Percentiles rank a stretch among this genome's conserved stretches.
Conservation (phyloP, 2,888 invertebrate species). For the Yponomeuta evonymella region DNA sequence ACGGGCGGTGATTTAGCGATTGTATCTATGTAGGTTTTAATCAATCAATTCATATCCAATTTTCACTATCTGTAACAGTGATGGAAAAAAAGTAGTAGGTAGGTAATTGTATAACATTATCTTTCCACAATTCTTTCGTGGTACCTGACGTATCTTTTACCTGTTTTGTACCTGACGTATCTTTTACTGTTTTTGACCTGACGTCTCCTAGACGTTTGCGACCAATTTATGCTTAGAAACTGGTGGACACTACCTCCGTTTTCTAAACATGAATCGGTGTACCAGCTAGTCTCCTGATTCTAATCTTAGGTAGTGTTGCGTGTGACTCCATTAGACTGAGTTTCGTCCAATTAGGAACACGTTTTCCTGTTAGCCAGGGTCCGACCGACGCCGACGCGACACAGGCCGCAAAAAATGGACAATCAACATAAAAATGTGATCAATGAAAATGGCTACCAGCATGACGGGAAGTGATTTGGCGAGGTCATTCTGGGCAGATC, state of each 20-base stretch:
- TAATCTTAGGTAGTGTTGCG: no score
- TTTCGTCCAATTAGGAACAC: background rate
- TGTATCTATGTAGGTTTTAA: background rate
- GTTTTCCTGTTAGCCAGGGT: conserved; percentile 9
- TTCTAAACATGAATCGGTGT: no score
- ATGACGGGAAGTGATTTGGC: conserved; percentile 5
- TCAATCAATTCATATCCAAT: background rate
- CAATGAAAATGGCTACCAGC: conserved; percentile 3
- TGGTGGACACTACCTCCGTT: no score
- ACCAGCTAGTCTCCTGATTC: no score
- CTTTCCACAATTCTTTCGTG: no score
- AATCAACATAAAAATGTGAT: background rate
- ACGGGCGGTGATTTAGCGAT: background rate
- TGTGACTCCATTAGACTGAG: background rate
- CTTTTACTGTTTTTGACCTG: no score
- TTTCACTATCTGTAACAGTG: no score
- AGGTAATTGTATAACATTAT: no score
- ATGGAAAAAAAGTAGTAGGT: background rate
- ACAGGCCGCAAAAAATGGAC: background rate
- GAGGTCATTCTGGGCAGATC: conserved; percentile 9
- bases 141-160: no score
- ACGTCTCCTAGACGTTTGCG: no score
- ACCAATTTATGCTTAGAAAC: no score
- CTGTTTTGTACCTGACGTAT: no score
- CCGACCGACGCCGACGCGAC: background rate